Evolutionary conservation across 2,888 invertebrate species (phyloP).

Genomic region (Rugalucina vietnamica): DNA sequence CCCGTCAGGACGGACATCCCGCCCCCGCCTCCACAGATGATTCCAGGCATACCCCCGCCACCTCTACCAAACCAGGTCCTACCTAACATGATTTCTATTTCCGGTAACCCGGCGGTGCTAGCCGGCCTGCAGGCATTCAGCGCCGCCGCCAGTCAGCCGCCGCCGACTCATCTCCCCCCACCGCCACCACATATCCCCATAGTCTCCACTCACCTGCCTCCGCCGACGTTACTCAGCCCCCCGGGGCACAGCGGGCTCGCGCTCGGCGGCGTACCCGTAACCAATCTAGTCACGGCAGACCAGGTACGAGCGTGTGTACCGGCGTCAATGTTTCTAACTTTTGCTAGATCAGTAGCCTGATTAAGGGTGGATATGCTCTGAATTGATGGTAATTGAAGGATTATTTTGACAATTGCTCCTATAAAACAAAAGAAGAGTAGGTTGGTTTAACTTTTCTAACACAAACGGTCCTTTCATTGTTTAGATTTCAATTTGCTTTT

Average conservation of each 20-base stretch:
- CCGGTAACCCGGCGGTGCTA: slow-evolving; percentile 5
- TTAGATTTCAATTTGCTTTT: too few relatives aligned
- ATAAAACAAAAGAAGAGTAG: too few relatives aligned
- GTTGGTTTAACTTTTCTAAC: too few relatives aligned
- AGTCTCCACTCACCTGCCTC: slow-evolving; percentile 45
- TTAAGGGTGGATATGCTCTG: too few relatives aligned
- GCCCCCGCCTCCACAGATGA: slow-evolving; percentile 52
- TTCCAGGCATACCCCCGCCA: slow-evolving; percentile 55
- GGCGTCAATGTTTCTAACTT: slow-evolving; percentile 2
- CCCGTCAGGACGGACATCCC: slow-evolving; percentile 36
- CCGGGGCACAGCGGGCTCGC: slow-evolving; percentile 35
- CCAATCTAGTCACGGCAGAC: slow-evolving; percentile 58
- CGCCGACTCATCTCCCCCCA: not conserved
- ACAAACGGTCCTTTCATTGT: too few relatives aligned
- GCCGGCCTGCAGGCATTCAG: slow-evolving; percentile 14
- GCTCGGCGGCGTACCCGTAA: slow-evolving; percentile 27
- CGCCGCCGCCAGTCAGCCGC: slow-evolving; percentile 1
- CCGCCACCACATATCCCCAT: slow-evolving; percentile 9
- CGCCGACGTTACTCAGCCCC: slow-evolving; percentile 37
- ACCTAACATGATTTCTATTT: slow-evolving; percentile 57
- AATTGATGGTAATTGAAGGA: too few relatives aligned
- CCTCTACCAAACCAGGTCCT: slow-evolving; percentile 61
- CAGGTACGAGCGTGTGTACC: slow-evolving; percentile 48
- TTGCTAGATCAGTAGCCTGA: too few relatives aligned
- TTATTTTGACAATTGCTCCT: too few relatives aligned